Conservation (phyloP, 1,140 invertebrate genomes). For the Tetramorium alpestre region DNA sequence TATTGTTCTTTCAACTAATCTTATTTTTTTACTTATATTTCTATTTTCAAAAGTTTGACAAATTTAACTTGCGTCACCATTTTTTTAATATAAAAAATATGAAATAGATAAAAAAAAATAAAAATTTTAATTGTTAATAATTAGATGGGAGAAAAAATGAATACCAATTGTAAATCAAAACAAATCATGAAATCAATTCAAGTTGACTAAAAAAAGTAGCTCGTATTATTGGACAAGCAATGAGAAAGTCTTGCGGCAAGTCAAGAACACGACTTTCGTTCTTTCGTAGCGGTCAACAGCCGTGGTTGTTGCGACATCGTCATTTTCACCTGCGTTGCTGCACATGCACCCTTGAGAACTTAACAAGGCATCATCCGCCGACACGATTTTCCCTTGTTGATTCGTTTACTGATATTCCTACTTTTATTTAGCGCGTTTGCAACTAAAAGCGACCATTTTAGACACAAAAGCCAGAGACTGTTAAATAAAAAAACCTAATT, state of each 20-base stretch:
- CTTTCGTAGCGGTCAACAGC: constrained; percentile 44
- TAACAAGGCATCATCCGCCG: constrained; percentile 29
- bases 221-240: neutral
- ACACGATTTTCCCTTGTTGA: constrained; percentile 21
- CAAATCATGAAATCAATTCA: neutral
- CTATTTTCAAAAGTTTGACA: neutral
- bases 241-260: constrained; percentile 39
- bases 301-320: constrained; percentile 40
- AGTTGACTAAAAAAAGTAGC: neutral
- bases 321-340: constrained; percentile 45
- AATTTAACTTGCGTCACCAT: neutral
- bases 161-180: neutral
- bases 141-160: neutral
- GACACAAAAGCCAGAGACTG: neutral
- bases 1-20: neutral
- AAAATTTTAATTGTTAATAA: neutral
- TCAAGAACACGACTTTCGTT: constrained; percentile 45
- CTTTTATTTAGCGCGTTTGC: neutral
- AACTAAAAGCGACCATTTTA: neutral
- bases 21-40: neutral
- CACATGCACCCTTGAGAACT: constrained; percentile 42
- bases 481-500: neutral
- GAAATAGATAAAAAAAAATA: neutral
- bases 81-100: neutral
- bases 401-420: neutral